Evolutionary conservation across 1,140 invertebrate genomes (phyloP).

Genomic region (Bombus huntii): DNA sequence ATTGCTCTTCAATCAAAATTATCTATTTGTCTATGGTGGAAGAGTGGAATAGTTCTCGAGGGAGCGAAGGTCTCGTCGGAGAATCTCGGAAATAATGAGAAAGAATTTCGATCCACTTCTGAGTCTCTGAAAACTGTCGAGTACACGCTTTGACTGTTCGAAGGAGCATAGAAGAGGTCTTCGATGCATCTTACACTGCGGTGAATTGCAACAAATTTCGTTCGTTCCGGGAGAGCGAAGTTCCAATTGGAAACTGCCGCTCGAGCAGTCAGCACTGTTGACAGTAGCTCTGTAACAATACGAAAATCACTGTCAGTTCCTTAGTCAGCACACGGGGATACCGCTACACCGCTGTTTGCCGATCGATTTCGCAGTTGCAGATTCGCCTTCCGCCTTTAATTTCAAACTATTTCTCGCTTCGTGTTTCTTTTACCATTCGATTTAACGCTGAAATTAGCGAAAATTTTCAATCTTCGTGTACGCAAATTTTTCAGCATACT

Average conservation of each 20-base stretch:
- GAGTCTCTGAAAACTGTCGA: constrained; percentile 9
- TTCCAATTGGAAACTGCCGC: constrained; percentile 14
- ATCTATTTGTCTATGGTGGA: background rate
- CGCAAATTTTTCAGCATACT: background rate
- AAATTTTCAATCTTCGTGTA: background rate
- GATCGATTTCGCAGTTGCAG: background rate
- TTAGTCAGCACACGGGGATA: constrained; percentile 14
- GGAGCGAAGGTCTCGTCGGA: background rate
- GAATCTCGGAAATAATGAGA: constrained; percentile 27
- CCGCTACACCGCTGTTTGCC: background rate
- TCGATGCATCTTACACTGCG: constrained; percentile 5
- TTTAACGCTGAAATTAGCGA: background rate
- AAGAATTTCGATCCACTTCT: constrained; percentile 22
- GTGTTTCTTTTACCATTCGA: background rate
- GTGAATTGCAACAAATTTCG: constrained; percentile 52
- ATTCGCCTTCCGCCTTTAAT: background rate
- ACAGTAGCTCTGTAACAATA: constrained; percentile 45
- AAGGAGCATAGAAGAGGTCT: constrained; percentile 17
- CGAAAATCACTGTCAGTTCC: constrained; percentile 40
- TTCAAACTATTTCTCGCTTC: background rate
- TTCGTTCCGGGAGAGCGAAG: constrained; percentile 18
- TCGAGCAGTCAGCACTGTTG: constrained; percentile 48
- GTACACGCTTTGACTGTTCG: background rate
- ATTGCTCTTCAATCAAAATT: background rate
- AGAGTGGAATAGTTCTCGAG: too few species aligned